Evolutionary conservation across 2,113 vertebrate genomes (phyloP), one percentile per base, ranked within the genome.

Genomic region (Laticauda laticaudata): DNA sequence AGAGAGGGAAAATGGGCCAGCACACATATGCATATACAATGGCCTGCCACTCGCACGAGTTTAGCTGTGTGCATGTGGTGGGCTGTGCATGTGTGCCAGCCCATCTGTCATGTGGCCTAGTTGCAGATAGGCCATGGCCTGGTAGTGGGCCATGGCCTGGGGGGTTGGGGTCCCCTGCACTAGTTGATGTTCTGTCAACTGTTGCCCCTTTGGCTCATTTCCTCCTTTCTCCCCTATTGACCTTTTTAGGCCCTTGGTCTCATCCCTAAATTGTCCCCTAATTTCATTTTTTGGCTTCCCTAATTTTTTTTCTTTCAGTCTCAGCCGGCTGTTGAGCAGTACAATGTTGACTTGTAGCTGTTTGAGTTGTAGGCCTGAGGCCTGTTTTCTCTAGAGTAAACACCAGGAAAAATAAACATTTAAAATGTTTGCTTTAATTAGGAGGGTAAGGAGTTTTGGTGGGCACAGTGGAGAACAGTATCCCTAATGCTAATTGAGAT

Each of bases 21-120:
- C 5, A 5, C 2, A n/a, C 12, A 34, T n/a, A 11, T 5, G 5
- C 2, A 69, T n/a, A 11, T 15, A 34, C 3, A 0, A 3, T 9
- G 0, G 8, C 24, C 59, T 2, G 14, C 29, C 64, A 69, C 29
- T 69, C 0, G 12, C 14, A 0, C 14, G 0, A 34, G 14, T 69
- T 5, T 2, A 69, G 29, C 12, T 69, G 14, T n/a, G n/a, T n/a
- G 29, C 2, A 4, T n/a, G 11, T 69, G 12, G n/a, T 2, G 12
- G n/a, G 14, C 12, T 69, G 29, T 3, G 2, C 29, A 15, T n/a
- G 12, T n/a, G 12, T 4, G 1, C 29, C 14, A 4, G 29, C 29
- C 29, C 2, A 15, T 5, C 64, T 15, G 12, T 69, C n/a, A n/a
- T 15, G 64, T 10, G n/a, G 14, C 14, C 14, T 14, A n/a, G 64